phyloP scores from a whole-genome alignment of 2,113 vertebrate genomes.

The Atlantisia rogersi region DNA sequence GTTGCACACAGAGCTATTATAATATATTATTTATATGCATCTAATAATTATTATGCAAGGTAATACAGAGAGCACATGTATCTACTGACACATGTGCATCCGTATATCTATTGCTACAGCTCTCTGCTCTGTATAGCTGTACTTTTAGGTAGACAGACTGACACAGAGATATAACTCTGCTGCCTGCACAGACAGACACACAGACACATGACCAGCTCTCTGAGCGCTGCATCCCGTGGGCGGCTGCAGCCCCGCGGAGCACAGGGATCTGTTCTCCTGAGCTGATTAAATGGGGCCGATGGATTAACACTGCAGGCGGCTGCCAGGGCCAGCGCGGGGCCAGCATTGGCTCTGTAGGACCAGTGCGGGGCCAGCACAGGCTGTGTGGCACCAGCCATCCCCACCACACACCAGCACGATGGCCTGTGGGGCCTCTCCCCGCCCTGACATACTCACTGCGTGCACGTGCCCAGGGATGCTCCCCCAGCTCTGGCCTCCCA shows the following conservation, averaged over 20 bases:
- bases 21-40: neutral
- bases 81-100: too few relatives aligned
- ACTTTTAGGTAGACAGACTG: neutral
- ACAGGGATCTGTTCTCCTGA: neutral
- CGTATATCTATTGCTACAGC: too few relatives aligned
- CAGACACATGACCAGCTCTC: too few relatives aligned
- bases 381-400: neutral
- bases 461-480: neutral
- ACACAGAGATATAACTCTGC: too few relatives aligned
- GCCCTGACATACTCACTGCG: neutral
- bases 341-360: too few relatives aligned
- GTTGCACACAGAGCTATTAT: too few relatives aligned
- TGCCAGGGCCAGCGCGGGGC: neutral
- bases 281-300: neutral
- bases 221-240: neutral
- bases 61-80: neutral
- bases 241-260: neutral
- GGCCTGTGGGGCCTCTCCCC: neutral
- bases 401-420: neutral
- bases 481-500: neutral
- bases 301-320: neutral
- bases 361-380: too few relatives aligned
- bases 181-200: too few relatives aligned
- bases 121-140: too few relatives aligned
- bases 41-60: neutral